These are phyloP conservation scores for Parnassius glacialis DNA, from an alignment of 2,888 invertebrate species.

Conservation along the genomic window DNA sequence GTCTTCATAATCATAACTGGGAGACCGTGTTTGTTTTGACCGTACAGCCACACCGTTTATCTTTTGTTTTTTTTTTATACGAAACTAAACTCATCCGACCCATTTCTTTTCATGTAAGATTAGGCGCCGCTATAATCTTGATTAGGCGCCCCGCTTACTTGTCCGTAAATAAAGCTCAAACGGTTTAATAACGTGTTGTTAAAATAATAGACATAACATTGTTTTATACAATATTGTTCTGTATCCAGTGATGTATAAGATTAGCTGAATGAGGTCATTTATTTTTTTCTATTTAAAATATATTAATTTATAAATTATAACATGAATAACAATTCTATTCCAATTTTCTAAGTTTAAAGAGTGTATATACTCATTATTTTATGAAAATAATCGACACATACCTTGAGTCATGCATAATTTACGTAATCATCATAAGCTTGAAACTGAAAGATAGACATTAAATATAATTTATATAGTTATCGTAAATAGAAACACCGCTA, in stretches of 20 bases:
- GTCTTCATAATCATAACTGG: constrained; percentile 40
- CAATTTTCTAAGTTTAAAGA: too few species aligned
- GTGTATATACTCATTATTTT: background rate
- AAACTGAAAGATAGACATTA: constrained; percentile 6
- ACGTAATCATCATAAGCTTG: constrained; percentile 2
- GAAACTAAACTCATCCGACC: constrained; percentile 19
- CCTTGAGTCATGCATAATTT: background rate
- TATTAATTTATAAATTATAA: too few species aligned
- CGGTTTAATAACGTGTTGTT: constrained; percentile 11
- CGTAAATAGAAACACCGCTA: constrained; percentile 29
- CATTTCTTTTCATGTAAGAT: constrained; percentile 18
- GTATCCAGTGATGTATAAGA: too few species aligned
- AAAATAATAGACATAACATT: constrained; percentile 9
- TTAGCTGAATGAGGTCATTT: too few species aligned
- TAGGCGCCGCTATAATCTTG: constrained; percentile 21
- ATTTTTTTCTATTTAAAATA: too few species aligned
- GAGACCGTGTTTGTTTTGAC: constrained; percentile 34
- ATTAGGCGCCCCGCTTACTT: constrained; percentile 15
- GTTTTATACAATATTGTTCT: constrained; percentile 7
- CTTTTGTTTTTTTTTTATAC: constrained; percentile 20
- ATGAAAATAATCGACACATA: background rate
- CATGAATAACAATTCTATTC: too few species aligned
- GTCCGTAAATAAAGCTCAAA: constrained; percentile 13
- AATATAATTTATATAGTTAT: constrained; percentile 12
- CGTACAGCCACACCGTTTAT: constrained; percentile 11